Evolutionary conservation across 2,888 invertebrate genomes (phyloP), one percentile per base, ranked within the genome.

Genomic region (Zhuqinia jingwanae): DNA sequence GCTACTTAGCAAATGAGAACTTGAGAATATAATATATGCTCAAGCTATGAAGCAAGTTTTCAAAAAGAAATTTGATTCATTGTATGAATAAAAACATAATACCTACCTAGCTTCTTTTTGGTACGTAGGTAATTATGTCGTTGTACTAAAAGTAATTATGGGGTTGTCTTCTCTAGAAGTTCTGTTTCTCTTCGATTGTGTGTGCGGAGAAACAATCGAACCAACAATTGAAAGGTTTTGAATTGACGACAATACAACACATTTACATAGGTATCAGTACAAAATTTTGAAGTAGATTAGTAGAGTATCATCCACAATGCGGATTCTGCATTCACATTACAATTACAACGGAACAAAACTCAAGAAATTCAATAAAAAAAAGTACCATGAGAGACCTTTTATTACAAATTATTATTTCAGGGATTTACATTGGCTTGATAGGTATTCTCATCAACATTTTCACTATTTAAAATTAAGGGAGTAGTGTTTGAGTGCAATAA

Each of bases 91-190:
- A 25, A 42, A 42, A 60, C 10, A 22, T 27, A n/a, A n/a, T n/a
- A n/a, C n/a, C n/a, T n/a, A n/a, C n/a, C n/a, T n/a, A n/a, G 77
- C 22, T 68, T 30, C 50, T 27, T 63, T 25, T 79, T 30, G 42
- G 17, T 56, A 15, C 15, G 27, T 58, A 80, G 70, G 27, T 58
- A 80, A 80, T 80, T 80, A 80, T 42, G 58, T 42, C 27, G 56
- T 80, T 70, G 80, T 80, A 22, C 11, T 58, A 68, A 27, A 42
- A n/a, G 27, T 80, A 80, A 80, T 80, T 80, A 80, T 80, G 36
- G 80, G 70, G 80, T 70, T 56, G 3, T n/a, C n/a, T 13, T 13
- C 50, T 50, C 3, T 50, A 2, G n/a, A 13, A 13, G 3, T 50
- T n/a, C 27, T 50, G 15, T 30, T 63, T 63, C 36, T 63, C 25